Evolutionary conservation across 2,113 vertebrate genomes (phyloP).

Genomic region (Mellivora capensis): DNA sequence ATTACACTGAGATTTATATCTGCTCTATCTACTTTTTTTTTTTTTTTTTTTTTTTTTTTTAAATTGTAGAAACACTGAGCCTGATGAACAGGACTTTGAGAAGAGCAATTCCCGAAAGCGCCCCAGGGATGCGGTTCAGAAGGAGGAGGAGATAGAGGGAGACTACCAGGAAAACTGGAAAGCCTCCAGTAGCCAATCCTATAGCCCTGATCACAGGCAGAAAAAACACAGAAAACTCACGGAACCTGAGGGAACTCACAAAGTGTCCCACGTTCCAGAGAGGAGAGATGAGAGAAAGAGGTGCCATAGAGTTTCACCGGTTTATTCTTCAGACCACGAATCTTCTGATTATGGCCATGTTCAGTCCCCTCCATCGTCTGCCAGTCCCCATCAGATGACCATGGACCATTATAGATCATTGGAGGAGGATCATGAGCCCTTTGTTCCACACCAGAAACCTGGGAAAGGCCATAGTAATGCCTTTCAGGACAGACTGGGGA

Average conservation of each 20-base stretch:
- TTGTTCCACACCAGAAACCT: conserved; percentile 64
- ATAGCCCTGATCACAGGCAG: conserved; percentile 78
- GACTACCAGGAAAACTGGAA: conserved; percentile 84
- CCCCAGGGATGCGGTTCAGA: conserved; percentile 81
- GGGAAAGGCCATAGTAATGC: conserved; percentile 73
- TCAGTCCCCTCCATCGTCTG: conserved; percentile 85
- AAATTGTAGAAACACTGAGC: conserved; percentile 77
- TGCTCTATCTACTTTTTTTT: background rate
- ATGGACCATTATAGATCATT: conserved; percentile 74
- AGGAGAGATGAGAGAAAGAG: conserved; percentile 78
- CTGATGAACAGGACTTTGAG: conserved; percentile 81
- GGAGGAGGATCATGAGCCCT: conserved; percentile 77
- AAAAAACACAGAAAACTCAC: conserved; percentile 79
- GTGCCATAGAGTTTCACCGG: conserved; percentile 79
- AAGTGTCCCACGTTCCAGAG: conserved; percentile 60
- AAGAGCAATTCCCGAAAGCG: conserved; percentile 82
- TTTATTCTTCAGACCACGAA: conserved; percentile 83
- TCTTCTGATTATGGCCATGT: conserved; percentile 83
- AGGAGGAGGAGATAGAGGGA: conserved; percentile 82
- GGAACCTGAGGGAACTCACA: conserved; percentile 77
- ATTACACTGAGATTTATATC: background rate
- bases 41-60: background rate
- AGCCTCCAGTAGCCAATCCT: conserved; percentile 78
- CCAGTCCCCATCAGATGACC: conserved; percentile 81
- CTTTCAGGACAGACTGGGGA: conserved; percentile 76